Evolutionary conservation across 2,113 vertebrate species (phyloP).

Genomic region (Ctenomys sociabilis): DNA sequence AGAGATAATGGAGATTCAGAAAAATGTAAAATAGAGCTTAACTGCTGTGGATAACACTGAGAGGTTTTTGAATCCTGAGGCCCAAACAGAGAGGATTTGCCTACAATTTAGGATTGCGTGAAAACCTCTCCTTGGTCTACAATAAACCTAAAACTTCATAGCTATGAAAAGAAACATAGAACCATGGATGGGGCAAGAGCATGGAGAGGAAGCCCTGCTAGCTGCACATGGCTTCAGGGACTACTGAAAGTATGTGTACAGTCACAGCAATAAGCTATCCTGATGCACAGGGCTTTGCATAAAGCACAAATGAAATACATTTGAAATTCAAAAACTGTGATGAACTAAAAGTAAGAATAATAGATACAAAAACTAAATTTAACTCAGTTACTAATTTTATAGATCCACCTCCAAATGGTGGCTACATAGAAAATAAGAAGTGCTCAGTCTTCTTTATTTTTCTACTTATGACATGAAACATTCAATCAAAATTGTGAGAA

Average conservation of each 20-base stretch:
- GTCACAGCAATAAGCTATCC: neutral
- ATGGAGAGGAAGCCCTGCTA: neutral
- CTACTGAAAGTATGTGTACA: neutral
- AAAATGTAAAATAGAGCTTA: neutral
- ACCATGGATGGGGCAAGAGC: rapidly evolving
- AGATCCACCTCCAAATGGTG: neutral
- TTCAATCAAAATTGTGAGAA: neutral
- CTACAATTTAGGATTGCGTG: neutral
- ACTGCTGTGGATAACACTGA: neutral
- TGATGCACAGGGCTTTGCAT: neutral
- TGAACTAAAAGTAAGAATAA: neutral
- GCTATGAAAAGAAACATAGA: neutral
- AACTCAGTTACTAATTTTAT: neutral
- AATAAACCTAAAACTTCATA: neutral
- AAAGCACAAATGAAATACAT: neutral
- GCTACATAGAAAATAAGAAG: neutral
- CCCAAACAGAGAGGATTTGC: neutral
- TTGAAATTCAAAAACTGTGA: neutral
- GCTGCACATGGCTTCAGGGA: neutral
- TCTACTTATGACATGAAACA: neutral
- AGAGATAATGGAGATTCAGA: neutral
- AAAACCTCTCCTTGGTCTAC: neutral
- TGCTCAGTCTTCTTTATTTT: neutral
- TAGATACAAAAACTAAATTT: neutral
- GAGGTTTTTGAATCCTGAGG: neutral